Conservation (phyloP, 2,888 invertebrate species). For the Drosophila leonis region DNA sequence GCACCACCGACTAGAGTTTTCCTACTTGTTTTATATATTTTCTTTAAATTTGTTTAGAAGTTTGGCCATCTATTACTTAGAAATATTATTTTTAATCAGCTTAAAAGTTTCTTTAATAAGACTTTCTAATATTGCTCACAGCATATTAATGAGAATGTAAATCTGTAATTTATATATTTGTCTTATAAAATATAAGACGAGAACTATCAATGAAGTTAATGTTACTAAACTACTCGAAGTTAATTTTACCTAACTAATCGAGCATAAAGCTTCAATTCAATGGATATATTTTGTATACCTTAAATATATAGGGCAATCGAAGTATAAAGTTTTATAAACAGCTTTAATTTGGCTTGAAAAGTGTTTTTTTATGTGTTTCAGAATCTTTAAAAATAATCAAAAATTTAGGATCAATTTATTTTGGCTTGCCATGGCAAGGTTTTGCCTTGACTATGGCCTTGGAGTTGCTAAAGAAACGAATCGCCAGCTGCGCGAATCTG, state of each 20-base stretch:
- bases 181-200: neutral
- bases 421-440: too few species aligned
- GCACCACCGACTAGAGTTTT: too few species aligned
- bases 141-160: neutral
- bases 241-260: neutral
- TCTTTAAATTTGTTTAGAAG: too few species aligned
- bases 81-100: neutral
- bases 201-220: neutral
- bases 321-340: too few species aligned
- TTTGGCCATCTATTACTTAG: neutral
- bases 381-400: neutral
- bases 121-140: neutral
- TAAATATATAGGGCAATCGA: too few species aligned
- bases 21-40: too few species aligned
- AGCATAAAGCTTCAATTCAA: neutral
- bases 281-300: too few species aligned
- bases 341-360: too few species aligned
- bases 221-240: neutral
- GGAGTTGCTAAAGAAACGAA: neutral
- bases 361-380: too few species aligned
- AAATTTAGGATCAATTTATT: too few species aligned
- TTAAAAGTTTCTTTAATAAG: neutral
- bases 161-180: neutral
- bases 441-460: neutral
- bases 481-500: neutral